These are phyloP conservation scores for Xestia xanthographa DNA, from an alignment of 2,888 invertebrate genomes.

Conservation along the genomic window DNA sequence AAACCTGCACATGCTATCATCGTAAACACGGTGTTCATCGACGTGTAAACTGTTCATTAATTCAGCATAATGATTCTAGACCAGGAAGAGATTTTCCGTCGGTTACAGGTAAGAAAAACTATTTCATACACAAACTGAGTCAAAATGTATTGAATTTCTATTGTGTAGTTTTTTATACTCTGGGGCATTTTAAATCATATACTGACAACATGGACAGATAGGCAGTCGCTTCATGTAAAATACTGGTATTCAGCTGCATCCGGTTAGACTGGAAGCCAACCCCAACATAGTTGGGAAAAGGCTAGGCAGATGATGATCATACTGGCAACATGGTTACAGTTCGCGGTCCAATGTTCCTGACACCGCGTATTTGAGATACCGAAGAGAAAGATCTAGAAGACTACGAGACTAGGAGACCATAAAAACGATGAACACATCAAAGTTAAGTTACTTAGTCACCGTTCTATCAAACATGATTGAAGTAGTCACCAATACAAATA, in stretches of 20 bases:
- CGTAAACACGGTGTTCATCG: no score
- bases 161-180: background rate
- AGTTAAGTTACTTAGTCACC: conserved; percentile 26
- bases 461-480: conserved; percentile 1
- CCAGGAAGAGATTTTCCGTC: background rate
- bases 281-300: no score
- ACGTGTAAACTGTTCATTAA: background rate
- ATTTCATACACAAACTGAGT: background rate
- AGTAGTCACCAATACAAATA: conserved; percentile 50
- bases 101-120: background rate
- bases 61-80: background rate
- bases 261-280: no score
- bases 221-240: no score
- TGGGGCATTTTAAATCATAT: background rate
- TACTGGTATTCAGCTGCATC: no score
- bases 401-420: background rate
- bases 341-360: background rate
- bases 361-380: background rate
- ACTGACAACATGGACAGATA: background rate
- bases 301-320: background rate
- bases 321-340: background rate
- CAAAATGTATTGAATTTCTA: background rate
- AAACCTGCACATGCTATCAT: background rate
- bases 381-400: background rate
- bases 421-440: conserved; percentile 7